These are phyloP conservation scores for Paratilapia polleni DNA, from an alignment of 2,113 vertebrate genomes.

Conservation along the genomic window DNA sequence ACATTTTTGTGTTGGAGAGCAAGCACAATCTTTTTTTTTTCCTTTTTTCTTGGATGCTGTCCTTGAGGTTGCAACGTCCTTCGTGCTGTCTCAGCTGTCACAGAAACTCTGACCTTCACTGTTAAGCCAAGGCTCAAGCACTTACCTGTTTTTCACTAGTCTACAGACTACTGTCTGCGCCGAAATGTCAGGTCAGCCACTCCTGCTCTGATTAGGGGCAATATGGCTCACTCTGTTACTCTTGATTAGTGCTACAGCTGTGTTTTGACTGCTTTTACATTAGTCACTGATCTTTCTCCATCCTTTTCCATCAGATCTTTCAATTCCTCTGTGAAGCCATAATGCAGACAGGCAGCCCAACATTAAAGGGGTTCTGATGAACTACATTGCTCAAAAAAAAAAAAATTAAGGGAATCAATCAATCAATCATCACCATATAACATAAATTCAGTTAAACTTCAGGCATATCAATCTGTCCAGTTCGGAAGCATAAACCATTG, in stretches of 20 bases:
- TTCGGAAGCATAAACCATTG: neutral
- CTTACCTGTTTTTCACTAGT: neutral
- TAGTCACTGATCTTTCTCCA: neutral
- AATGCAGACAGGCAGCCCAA: neutral
- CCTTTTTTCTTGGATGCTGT: neutral
- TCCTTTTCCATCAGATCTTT: neutral
- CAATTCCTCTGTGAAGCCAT: neutral
- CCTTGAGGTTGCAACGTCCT: neutral
- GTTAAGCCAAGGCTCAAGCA: neutral
- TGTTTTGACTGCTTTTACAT: neutral
- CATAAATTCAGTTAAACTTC: neutral
- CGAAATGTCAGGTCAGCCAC: neutral
- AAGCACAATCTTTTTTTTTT: no score
- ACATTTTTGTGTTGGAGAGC: neutral
- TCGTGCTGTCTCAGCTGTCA: neutral
- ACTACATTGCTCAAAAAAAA: neutral
- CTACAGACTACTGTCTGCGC: neutral
- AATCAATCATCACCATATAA: neutral
- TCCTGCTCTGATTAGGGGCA: neutral
- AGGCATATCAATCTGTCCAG: fast-evolving
- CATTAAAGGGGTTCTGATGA: neutral
- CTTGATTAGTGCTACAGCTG: neutral
- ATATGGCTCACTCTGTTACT: neutral
- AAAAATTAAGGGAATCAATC: neutral
- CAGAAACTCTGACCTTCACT: neutral